Conservation (phyloP, 2,888 invertebrate species). For the Drosophila mimica region DNA sequence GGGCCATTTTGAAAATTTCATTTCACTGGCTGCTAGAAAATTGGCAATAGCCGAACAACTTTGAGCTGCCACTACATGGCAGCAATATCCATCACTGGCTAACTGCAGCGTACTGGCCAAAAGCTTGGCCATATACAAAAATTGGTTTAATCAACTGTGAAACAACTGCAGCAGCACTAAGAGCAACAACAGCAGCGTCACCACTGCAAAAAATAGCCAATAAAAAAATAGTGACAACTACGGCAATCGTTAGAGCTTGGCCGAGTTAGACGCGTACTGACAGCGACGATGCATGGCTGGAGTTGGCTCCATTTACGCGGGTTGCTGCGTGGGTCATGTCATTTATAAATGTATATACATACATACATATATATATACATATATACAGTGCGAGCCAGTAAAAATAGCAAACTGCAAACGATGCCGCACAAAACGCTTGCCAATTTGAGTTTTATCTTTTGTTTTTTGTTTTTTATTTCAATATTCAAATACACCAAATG, state of each 20-base stretch:
- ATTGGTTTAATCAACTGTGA: constrained; percentile 81
- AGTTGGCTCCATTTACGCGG: constrained; percentile 49
- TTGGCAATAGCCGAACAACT: constrained; percentile 65
- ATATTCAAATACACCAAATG: constrained; percentile 38
- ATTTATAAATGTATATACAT: not conserved
- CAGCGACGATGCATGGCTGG: constrained; percentile 25
- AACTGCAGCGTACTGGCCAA: constrained; percentile 52
- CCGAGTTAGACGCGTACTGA: constrained; percentile 50
- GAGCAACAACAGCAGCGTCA: constrained; percentile 9
- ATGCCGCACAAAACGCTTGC: constrained; percentile 41
- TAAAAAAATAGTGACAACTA: constrained; percentile 41
- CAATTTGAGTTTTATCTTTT: constrained; percentile 54
- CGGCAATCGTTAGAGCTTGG: constrained; percentile 59
- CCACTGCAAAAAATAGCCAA: constrained; percentile 50
- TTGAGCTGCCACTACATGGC: constrained; percentile 65
- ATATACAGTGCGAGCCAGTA: constrained; percentile 44
- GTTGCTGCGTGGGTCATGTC: constrained; percentile 52
- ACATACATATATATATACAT: constrained; percentile 33
- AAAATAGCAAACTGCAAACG: constrained; percentile 31
- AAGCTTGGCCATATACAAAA: constrained; percentile 69
- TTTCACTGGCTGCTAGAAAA: constrained; percentile 66
- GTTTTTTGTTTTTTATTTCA: constrained; percentile 45
- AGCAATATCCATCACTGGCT: constrained; percentile 77
- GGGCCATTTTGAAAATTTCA: constrained; percentile 76
- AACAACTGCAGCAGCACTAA: constrained; percentile 68